Evolutionary conservation across 2,888 invertebrate genomes (phyloP).

Genomic region (Megamerina dolium): DNA sequence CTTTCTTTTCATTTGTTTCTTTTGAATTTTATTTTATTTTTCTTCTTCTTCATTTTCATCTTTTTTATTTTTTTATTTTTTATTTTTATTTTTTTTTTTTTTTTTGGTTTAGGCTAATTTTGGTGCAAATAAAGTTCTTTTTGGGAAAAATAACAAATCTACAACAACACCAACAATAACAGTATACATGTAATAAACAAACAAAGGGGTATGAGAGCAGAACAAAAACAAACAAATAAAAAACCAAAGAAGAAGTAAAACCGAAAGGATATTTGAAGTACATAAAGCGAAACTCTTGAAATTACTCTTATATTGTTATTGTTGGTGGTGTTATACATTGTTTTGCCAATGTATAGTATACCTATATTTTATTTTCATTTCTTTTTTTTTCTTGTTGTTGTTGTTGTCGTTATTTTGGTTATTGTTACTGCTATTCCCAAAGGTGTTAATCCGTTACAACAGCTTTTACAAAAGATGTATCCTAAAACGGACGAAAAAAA

Average conservation of each 20-base stretch:
- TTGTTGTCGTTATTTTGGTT: neutral
- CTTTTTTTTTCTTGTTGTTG: neutral
- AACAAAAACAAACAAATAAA: neutral
- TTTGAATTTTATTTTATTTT: neutral
- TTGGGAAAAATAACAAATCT: too few species aligned
- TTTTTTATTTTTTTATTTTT: neutral
- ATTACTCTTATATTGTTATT: too few species aligned
- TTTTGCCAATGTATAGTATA: neutral
- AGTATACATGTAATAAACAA: neutral
- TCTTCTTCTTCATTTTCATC: neutral
- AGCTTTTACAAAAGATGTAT: too few species aligned
- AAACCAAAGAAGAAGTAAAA: too few species aligned
- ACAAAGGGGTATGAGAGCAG: neutral
- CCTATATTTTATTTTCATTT: neutral
- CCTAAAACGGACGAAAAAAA: too few species aligned
- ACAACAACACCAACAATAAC: neutral
- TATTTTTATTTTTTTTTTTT: too few species aligned
- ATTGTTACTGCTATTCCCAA: slow-evolving; percentile 12
- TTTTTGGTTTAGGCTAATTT: too few species aligned
- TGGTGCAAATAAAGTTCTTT: too few species aligned
- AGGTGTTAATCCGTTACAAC: slow-evolving; percentile 26
- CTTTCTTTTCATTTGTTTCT: neutral
- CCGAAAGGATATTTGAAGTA: too few species aligned
- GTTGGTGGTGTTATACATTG: neutral
- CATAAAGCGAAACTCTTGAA: too few species aligned